Percentiles rank a stretch among this genome's conserved stretches.
Conservation (phyloP, 1,140 invertebrate genomes). For the Mactra quadrangularis region DNA sequence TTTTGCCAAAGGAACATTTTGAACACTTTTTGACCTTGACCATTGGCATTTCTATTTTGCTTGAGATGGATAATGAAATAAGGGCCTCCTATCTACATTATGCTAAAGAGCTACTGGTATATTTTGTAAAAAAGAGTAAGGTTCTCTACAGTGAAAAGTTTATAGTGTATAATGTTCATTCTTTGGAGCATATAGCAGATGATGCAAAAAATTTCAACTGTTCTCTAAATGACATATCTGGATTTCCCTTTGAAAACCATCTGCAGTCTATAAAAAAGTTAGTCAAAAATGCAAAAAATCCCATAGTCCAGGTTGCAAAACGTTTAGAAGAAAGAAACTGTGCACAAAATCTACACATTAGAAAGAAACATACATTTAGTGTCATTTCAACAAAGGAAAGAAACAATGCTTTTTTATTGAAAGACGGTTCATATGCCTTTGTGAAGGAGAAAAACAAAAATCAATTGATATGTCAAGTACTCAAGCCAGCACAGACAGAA, state of each 20-base stretch:
- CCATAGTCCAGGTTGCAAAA: constrained; percentile 73
- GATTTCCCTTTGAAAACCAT: constrained; percentile 84
- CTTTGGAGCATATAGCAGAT: constrained; percentile 81
- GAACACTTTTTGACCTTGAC: constrained; percentile 82
- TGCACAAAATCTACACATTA: neutral
- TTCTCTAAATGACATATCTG: constrained; percentile 79
- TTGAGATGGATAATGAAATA: constrained; percentile 11
- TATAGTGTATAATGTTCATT: constrained; percentile 82
- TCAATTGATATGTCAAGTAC: constrained; percentile 28
- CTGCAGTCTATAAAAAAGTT: constrained; percentile 80
- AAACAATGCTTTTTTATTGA: constrained; percentile 41
- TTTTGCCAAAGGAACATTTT: constrained; percentile 77
- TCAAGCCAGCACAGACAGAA: neutral
- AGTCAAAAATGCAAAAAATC: constrained; percentile 67
- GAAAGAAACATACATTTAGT: neutral
- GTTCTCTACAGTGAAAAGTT: constrained; percentile 77
- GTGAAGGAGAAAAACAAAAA: constrained; percentile 17
- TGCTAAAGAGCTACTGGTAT: constrained; percentile 72
- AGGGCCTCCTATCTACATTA: constrained; percentile 56
- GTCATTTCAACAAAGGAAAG: constrained; percentile 19
- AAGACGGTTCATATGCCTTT: constrained; percentile 23
- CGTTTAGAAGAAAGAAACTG: constrained; percentile 65
- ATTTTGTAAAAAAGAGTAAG: constrained; percentile 76
- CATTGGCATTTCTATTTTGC: constrained; percentile 71
- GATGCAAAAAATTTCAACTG: constrained; percentile 81